phyloP scores from a whole-genome alignment of 2,113 vertebrate genomes.

The Platysteira castanea region DNA sequence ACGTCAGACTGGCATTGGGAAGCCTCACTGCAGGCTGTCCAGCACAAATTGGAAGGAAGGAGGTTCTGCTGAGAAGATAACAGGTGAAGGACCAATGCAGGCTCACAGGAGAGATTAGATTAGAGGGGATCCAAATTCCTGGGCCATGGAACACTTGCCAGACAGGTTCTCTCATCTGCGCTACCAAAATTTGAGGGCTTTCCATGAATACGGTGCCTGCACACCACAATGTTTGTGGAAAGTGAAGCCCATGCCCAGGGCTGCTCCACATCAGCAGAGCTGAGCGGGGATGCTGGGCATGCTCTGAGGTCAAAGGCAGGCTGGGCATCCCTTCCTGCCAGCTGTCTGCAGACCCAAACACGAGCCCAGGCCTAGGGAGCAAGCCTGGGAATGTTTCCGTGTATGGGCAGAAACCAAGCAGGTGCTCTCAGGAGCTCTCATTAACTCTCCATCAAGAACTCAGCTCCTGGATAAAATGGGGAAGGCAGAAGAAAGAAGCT shows the following conservation, averaged over 20 bases:
- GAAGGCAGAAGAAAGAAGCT: not conserved
- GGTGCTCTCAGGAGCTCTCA: not conserved
- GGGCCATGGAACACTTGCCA: not conserved
- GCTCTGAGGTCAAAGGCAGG: not conserved
- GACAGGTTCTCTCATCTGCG: not conserved
- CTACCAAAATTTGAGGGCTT: not conserved
- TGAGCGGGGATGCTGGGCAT: not conserved
- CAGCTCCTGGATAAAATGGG: not conserved
- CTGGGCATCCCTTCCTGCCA: not conserved
- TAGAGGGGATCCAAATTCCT: not conserved
- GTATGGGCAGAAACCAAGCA: not conserved
- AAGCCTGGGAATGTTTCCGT: not conserved
- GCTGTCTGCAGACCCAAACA: not conserved
- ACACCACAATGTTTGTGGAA: not conserved
- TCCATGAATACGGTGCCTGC: not conserved
- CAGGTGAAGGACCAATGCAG: not conserved
- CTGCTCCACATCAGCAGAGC: not conserved
- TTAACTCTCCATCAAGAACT: not conserved
- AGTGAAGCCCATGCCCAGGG: accelerated
- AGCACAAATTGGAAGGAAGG: not conserved
- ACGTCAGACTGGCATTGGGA: not conserved
- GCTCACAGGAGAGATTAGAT: not conserved
- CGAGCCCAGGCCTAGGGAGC: not conserved
- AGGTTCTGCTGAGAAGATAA: not conserved
- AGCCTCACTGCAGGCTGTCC: not conserved